phyloP scores from a whole-genome alignment of 2,113 vertebrate species.

The Etheostoma cragini region DNA sequence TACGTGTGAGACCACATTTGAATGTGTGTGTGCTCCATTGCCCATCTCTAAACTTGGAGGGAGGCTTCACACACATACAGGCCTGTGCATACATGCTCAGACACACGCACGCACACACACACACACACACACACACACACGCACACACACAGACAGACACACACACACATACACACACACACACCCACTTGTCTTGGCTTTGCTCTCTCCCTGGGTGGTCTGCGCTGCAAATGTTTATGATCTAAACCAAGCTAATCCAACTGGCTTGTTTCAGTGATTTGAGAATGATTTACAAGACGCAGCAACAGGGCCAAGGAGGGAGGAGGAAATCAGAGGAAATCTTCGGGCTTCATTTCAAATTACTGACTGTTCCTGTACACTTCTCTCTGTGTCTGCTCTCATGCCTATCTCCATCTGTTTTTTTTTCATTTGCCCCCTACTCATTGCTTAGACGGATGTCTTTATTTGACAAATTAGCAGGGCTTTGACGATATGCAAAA shows the following conservation, averaged over 20 bases:
- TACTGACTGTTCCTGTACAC: slow-evolving; percentile 64
- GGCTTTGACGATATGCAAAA: slow-evolving; percentile 56
- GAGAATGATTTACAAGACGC: slow-evolving; percentile 88
- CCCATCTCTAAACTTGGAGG: slow-evolving; percentile 68
- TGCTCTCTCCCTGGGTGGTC: slow-evolving; percentile 85
- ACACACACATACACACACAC: slow-evolving; percentile 23
- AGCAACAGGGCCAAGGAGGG: slow-evolving; percentile 75
- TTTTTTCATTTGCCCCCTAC: slow-evolving; percentile 41
- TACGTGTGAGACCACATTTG: slow-evolving; percentile 40
- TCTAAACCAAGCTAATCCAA: slow-evolving; percentile 88
- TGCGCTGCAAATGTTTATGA: slow-evolving; percentile 87
- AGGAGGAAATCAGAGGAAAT: slow-evolving; percentile 84
- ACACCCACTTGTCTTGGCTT: slow-evolving; percentile 62
- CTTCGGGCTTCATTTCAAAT: slow-evolving; percentile 78
- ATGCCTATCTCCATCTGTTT: slow-evolving; percentile 51
- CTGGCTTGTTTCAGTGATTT: slow-evolving; percentile 88
- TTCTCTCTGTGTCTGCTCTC: slow-evolving; percentile 50
- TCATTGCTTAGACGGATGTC: slow-evolving; percentile 36
- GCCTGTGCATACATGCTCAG: neutral
- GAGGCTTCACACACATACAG: slow-evolving; percentile 46
- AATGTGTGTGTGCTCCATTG: slow-evolving; percentile 68
- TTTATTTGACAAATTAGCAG: slow-evolving; percentile 65
- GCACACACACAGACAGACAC: neutral
- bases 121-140: slow-evolving; percentile 7
- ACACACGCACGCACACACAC: slow-evolving; percentile 20